A percentile compares a stretch with the other conserved stretches of the same genome.
phyloP scores from a whole-genome alignment of 2,797 vertebrate species.

The Schizothorax lantsangensis region DNA sequence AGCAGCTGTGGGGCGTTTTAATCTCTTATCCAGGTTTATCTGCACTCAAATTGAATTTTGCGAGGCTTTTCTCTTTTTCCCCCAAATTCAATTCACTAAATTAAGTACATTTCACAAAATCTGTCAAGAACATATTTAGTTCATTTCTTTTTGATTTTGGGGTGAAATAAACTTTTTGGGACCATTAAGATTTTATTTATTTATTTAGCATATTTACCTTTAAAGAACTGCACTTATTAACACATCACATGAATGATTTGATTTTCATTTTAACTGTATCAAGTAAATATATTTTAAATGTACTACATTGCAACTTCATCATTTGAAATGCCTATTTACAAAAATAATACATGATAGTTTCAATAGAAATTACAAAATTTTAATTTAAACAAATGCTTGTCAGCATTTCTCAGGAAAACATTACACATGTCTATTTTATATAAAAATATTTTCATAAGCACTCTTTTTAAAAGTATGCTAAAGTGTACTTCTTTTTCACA shows the following conservation, averaged over 20 bases:
- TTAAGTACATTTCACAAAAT: background rate
- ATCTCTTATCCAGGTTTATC: constrained; percentile 10
- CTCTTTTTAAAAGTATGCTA: background rate
- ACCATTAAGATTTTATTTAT: background rate
- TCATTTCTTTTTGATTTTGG: background rate
- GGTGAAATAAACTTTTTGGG: background rate
- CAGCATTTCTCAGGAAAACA: background rate
- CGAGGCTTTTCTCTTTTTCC: background rate
- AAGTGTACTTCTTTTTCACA: background rate
- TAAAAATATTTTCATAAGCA: background rate
- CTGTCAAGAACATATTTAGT: background rate
- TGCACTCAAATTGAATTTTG: background rate
- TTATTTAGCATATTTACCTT: background rate
- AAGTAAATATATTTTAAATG: background rate
- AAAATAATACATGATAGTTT: background rate
- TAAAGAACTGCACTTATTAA: background rate
- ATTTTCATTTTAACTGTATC: background rate
- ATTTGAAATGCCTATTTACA: background rate
- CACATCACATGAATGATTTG: too few relatives aligned
- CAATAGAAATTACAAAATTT: background rate
- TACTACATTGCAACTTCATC: background rate
- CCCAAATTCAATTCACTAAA: background rate
- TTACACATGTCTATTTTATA: background rate
- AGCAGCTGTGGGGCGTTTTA: constrained; percentile 35
- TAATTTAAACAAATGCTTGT: background rate